Conservation (phyloP, 1,140 invertebrate genomes). For the Drosophila aff. region DNA sequence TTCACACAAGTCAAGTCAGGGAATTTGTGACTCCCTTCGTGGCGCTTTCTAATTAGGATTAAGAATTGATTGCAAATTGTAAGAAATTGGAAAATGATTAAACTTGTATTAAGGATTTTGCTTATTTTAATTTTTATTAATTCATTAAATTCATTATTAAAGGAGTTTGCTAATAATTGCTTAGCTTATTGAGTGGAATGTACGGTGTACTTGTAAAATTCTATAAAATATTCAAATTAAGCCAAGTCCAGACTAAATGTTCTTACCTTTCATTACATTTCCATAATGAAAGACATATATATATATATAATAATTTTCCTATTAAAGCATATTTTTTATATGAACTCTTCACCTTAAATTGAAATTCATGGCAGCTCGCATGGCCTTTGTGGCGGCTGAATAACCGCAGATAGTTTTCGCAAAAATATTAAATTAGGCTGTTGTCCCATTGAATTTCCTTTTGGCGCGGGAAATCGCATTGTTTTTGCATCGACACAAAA, state of each 20-base stretch:
- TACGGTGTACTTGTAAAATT: too few species aligned
- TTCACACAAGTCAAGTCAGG: not conserved
- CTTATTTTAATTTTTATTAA: too few species aligned
- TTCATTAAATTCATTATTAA: too few species aligned
- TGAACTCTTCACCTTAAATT: not conserved
- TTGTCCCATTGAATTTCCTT: slow-evolving; percentile 12
- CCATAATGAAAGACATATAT: not conserved
- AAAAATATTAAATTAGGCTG: slow-evolving; percentile 19
- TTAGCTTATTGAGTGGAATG: too few species aligned
- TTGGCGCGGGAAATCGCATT: slow-evolving; percentile 17
- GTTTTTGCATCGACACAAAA: slow-evolving; percentile 27
- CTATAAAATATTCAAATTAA: too few species aligned
- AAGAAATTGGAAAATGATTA: too few species aligned
- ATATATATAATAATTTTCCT: not conserved
- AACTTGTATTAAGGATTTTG: too few species aligned
- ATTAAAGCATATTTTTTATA: not conserved
- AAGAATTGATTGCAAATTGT: too few species aligned
- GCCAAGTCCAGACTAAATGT: not conserved
- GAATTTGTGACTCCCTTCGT: too few species aligned
- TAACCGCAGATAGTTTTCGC: slow-evolving; percentile 9
- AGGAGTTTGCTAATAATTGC: too few species aligned
- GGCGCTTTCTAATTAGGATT: too few species aligned
- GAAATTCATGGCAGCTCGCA: not conserved
- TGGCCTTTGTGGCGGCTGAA: not conserved
- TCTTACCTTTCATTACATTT: fast-evolving